These are phyloP conservation scores for Neoitamus cyanurus DNA, from an alignment of 2,888 invertebrate species.

Conservation along the genomic window DNA sequence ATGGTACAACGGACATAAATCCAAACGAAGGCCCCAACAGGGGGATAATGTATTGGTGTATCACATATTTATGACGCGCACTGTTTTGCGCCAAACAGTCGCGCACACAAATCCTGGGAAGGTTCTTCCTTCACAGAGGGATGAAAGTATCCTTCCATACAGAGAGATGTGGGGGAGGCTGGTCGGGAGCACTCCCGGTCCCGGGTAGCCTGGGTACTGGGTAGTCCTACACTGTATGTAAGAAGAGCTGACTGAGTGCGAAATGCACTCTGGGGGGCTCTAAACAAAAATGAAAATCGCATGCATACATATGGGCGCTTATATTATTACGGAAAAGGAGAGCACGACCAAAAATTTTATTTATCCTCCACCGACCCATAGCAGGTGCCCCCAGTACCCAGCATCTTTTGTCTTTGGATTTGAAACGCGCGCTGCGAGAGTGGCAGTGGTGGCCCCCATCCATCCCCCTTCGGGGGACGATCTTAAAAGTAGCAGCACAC, in stretches of 20 bases:
- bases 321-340: slow-evolving; percentile 51
- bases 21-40: neutral
- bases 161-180: slow-evolving; percentile 53
- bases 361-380: neutral
- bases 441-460: neutral
- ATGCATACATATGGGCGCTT: slow-evolving; percentile 68
- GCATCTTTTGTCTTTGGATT: slow-evolving; percentile 17
- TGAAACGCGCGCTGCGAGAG: neutral
- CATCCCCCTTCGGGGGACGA: slow-evolving; percentile 1
- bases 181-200: neutral
- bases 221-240: neutral
- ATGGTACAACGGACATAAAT: slow-evolving; percentile 12
- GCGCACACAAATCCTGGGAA: neutral
- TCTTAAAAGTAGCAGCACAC: slow-evolving; percentile 1
- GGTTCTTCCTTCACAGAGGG: neutral
- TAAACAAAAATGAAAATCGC: slow-evolving; percentile 68
- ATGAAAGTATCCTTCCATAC: slow-evolving; percentile 60
- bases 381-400: neutral
- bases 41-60: slow-evolving; percentile 46
- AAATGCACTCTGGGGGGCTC: slow-evolving; percentile 68
- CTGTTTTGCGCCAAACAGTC: slow-evolving; percentile 39
- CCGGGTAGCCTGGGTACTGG: neutral
- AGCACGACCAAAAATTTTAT: slow-evolving; percentile 44
- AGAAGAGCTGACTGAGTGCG: slow-evolving; percentile 62
- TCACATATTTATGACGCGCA: slow-evolving; percentile 47